Evolutionary conservation across 1,140 invertebrate genomes (phyloP).

Genomic region (Asobara japonica): DNA sequence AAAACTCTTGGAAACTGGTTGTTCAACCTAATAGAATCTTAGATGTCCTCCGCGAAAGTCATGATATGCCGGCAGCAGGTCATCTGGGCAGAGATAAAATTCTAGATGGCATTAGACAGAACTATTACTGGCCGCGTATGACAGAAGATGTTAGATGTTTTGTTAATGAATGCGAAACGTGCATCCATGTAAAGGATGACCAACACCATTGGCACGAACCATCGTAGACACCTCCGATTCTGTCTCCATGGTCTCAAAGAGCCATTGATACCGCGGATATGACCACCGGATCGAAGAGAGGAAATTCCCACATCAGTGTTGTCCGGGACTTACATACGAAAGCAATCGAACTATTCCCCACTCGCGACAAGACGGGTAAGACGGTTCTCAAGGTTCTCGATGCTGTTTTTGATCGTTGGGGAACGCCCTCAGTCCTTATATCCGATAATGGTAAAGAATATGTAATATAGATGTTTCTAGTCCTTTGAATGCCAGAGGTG

Average conservation of each 20-base stretch:
- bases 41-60: slow-evolving; percentile 20
- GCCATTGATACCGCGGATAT: slow-evolving; percentile 21
- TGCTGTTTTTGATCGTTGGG: slow-evolving; percentile 30
- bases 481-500: slow-evolving; percentile 1
- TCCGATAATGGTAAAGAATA: slow-evolving; percentile 31
- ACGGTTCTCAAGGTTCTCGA: slow-evolving; percentile 13
- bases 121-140: slow-evolving; percentile 31
- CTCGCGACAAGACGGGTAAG: neutral
- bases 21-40: slow-evolving; percentile 16
- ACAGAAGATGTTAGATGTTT: slow-evolving; percentile 5
- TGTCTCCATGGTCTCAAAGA: neutral
- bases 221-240: neutral
- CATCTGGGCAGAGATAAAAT: slow-evolving; percentile 28
- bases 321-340: slow-evolving; percentile 26
- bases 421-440: slow-evolving; percentile 8
- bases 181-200: slow-evolving; percentile 3
- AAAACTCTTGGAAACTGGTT: slow-evolving; percentile 33
- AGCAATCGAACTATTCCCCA: slow-evolving; percentile 28
- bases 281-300: slow-evolving; percentile 6
- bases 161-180: slow-evolving; percentile 16
- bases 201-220: slow-evolving; percentile 6
- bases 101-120: neutral
- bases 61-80: slow-evolving; percentile 17
- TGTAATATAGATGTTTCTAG: slow-evolving; percentile 30
- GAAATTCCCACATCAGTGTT: slow-evolving; percentile 16